Evolutionary conservation across 2,113 vertebrate species (phyloP).

Genomic region (Heterocephalus glaber): DNA sequence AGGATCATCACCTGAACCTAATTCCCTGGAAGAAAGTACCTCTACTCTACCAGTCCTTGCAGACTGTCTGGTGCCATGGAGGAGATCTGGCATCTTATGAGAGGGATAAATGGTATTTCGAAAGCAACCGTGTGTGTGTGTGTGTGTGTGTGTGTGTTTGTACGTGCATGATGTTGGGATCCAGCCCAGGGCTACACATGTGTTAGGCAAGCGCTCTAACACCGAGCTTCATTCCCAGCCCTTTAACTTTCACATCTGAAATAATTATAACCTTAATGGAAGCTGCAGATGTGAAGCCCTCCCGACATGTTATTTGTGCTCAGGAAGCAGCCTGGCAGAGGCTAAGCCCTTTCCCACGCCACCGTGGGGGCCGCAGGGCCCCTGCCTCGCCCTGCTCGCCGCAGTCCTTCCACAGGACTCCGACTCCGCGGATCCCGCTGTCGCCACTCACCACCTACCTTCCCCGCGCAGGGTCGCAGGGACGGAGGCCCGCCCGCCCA

Average conservation of each 20-base stretch:
- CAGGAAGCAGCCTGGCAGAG: neutral
- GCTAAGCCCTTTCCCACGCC: neutral
- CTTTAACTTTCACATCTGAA: neutral
- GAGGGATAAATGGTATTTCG: neutral
- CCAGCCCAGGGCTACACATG: neutral
- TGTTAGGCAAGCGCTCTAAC: neutral
- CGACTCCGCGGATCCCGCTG: neutral
- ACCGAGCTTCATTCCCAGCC: neutral
- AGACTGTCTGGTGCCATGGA: fast-evolving
- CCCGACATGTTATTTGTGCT: neutral
- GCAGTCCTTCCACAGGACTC: neutral
- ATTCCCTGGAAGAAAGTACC: neutral
- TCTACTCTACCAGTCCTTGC: neutral
- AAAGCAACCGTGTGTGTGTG: neutral
- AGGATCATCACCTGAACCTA: neutral
- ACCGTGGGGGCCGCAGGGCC: neutral
- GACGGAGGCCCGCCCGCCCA: neutral
- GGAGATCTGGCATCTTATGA: neutral
- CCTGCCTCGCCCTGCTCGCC: neutral
- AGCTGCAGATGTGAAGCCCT: neutral
- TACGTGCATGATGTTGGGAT: too few relatives aligned
- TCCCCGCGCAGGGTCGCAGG: neutral
- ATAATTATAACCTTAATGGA: neutral
- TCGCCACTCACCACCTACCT: neutral
- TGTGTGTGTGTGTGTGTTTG: neutral